Base-by-base conservation (phyloP, 2,797 vertebrate species). In the Epinephelus coioides region DNA sequence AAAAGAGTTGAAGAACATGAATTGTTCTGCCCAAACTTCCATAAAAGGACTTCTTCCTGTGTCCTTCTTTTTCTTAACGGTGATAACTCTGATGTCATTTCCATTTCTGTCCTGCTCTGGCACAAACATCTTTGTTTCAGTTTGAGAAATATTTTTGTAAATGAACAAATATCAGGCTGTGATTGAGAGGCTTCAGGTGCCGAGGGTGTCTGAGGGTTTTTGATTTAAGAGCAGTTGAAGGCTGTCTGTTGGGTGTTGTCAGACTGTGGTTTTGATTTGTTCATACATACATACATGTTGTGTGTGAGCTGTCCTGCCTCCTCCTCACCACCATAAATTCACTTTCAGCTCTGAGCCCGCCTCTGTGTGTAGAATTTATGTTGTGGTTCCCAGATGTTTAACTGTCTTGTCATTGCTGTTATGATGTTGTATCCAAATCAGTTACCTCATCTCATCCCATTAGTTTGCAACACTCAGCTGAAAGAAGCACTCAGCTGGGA, bases 221-320 rank as follows among this genome's bases (percentile, higher is more conserved):
- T 9, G 21, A 3, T 46, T n/a, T 23, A 50, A 5, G 34, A 47
- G 15, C 10, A 27, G 79, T 44, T 64, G 27, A 68, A 50, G 30
- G 12, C 25, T 56, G 46, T 53, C n/a, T 23, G 43, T 47, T 76
- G 77, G 79, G 74, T 83, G 82, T 78, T 73, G 69, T 79, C 80
- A 75, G 43, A 43, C 71, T 75, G 63, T 57, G 83, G 78, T 77
- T 50, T 65, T 34, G 34, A 6, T 34, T 34, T 34, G 34, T 34
- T 34, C 34, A 34, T 34, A 34, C 73, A 54, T 66, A 50, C 77
- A 53, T 64, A 21, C 14, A 51, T 27, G 77, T 51, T 66, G 53
- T 68, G 57, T 76, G 13, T 38, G 6, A 49, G 25, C 51, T 50
- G 3, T 15, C 21, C 51, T 50, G 3, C 12, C 65, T 69, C 78